Base-by-base conservation (phyloP, 2,113 vertebrate species). In the Protobothrops mucrosquamatus region DNA sequence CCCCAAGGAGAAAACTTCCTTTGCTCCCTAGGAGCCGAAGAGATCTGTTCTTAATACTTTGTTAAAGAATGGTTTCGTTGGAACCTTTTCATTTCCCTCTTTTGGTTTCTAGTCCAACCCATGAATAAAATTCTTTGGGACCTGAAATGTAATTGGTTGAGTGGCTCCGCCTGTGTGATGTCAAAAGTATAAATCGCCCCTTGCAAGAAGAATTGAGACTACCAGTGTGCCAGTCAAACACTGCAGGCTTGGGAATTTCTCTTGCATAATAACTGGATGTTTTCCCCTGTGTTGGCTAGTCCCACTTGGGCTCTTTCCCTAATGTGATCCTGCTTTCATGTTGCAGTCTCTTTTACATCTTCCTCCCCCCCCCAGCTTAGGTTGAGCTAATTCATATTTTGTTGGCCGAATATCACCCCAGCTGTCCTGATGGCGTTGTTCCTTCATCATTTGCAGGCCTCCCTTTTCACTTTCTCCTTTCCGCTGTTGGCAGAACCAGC, bases 31-130 rank as follows among this genome's bases (percentile, higher is more conserved):
- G 54, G n/a, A 89, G 14, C 52, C 18, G n/a, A 91, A 34, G 55
- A 88, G 3, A 1, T 85, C 23, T 0, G 0, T 29, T 51, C 11
- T 24, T 52, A 85, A 93, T 57, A 56, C 51, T 15, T 56, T 4
- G 5, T 7, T 34, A 26, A 39, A 57, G 86, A 64, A 3, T 14
- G 6, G 3, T 0, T 0, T 0, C 2, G 2, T 48, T 8, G 7
- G 46, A 0, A 0, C 0, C 0, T 12, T 20, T 12, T 5, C 0
- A 22, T 81, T 81, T 81, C 74, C 39, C 15, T 81, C 74, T 39
- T 2, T 81, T 43, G 18, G 34, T 81, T 81, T 22, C 34, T 81
- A 81, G 18, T 22, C 15, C 34, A 20, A 6, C 69, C 23, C 11
- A 46, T 88, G 85, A 2, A 0, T 18, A 64, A 69, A 74, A 4